Evolutionary conservation across 2,888 invertebrate species (phyloP).

Genomic region (Agonum fuliginosum): DNA sequence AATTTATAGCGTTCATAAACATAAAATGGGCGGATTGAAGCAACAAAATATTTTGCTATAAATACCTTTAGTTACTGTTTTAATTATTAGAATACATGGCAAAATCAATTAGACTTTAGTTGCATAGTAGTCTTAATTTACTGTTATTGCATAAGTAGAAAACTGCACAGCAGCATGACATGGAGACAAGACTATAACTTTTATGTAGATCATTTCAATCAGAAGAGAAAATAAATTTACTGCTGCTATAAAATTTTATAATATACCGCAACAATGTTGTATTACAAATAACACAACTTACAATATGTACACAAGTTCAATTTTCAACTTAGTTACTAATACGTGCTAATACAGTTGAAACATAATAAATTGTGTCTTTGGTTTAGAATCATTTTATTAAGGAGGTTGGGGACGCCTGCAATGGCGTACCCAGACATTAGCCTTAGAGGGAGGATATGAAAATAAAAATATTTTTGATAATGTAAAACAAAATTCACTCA

Average conservation of each 20-base stretch:
- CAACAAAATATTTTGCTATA: constrained; percentile 46
- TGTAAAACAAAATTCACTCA: too few relatives aligned
- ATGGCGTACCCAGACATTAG: too few relatives aligned
- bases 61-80: constrained; percentile 38
- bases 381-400: too few relatives aligned
- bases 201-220: neutral
- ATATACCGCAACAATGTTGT: neutral
- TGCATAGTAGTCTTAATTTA: neutral
- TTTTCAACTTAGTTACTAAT: too few relatives aligned
- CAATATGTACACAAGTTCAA: too few relatives aligned
- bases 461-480: too few relatives aligned
- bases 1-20: constrained; percentile 56
- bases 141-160: neutral
- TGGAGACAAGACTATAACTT: neutral
- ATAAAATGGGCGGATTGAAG: constrained; percentile 42
- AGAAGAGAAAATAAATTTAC: neutral
- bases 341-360: too few relatives aligned
- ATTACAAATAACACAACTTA: too few relatives aligned
- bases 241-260: neutral
- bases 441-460: too few relatives aligned
- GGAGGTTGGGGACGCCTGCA: too few relatives aligned
- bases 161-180: neutral
- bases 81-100: constrained; percentile 21
- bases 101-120: constrained; percentile 18
- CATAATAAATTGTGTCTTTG: too few relatives aligned